phyloP scores from a whole-genome alignment of 2,888 invertebrate genomes.

The Macrophya alboannulata region DNA sequence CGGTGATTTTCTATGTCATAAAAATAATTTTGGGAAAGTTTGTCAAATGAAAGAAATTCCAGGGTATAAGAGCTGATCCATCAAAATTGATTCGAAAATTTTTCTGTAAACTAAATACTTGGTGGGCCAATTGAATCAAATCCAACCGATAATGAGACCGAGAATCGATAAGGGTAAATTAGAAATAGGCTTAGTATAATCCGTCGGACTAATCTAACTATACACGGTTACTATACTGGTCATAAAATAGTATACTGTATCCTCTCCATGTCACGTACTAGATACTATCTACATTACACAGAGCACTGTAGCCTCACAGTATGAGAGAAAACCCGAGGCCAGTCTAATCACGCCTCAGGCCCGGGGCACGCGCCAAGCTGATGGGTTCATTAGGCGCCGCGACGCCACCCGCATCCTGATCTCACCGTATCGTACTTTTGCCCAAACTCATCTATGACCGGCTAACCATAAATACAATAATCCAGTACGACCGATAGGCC shows the following conservation, averaged over 20 bases:
- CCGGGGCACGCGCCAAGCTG: slow-evolving; percentile 75
- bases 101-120: not conserved
- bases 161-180: slow-evolving; percentile 3
- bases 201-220: not conserved
- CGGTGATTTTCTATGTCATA: not conserved
- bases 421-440: slow-evolving; percentile 58
- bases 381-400: slow-evolving; percentile 78
- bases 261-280: slow-evolving; percentile 42
- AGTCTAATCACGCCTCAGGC: slow-evolving; percentile 57
- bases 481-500: slow-evolving; percentile 26
- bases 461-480: slow-evolving; percentile 47
- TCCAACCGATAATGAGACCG: not conserved
- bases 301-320: slow-evolving; percentile 9
- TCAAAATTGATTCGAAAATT: not conserved
- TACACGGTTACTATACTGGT: not conserved
- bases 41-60: not conserved
- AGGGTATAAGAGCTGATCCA: not conserved
- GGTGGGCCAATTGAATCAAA: not conserved
- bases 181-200: not conserved
- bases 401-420: slow-evolving; percentile 77
- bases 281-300: slow-evolving; percentile 47
- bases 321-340: slow-evolving; percentile 52
- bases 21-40: not conserved
- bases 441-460: slow-evolving; percentile 56
- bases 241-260: slow-evolving; percentile 14